phyloP scores from a whole-genome alignment of 2,797 vertebrate genomes.

The Pseudochirops cupreus region DNA sequence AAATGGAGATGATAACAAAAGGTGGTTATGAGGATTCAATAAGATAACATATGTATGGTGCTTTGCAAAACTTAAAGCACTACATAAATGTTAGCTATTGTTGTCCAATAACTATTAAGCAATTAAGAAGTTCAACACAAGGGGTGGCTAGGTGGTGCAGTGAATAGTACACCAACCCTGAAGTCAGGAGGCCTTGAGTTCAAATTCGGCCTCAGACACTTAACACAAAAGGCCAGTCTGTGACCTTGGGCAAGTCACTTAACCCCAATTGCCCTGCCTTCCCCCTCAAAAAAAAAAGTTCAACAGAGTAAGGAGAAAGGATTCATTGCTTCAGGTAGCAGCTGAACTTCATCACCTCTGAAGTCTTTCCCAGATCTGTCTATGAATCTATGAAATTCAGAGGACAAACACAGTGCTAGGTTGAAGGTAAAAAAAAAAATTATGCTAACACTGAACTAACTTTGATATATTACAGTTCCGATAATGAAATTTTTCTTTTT shows the following conservation, averaged over 20 bases:
- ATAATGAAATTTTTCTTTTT: background rate
- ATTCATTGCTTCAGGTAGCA: background rate
- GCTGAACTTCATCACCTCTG: background rate
- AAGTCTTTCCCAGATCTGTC: background rate
- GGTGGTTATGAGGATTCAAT: background rate
- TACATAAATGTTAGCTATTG: background rate
- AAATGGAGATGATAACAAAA: background rate
- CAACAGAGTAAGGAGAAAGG: background rate
- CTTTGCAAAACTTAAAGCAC: background rate
- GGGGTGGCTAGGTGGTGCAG: too few relatives aligned
- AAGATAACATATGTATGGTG: background rate
- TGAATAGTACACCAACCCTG: too few relatives aligned
- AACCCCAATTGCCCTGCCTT: too few relatives aligned
- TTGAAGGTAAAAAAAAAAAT: constrained; percentile 10
- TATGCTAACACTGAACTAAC: background rate
- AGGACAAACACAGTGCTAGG: background rate
- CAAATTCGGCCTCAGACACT: too few relatives aligned
- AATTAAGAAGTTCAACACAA: background rate
- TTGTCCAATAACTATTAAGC: background rate
- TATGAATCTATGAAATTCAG: background rate
- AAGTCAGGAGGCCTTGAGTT: too few relatives aligned
- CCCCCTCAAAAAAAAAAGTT: background rate
- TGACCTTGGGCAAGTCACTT: too few relatives aligned
- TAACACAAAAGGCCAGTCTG: too few relatives aligned
- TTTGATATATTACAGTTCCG: background rate